These are phyloP conservation scores for Agrochola lychnidis DNA, from an alignment of 2,888 invertebrate genomes.

Conservation along the genomic window DNA sequence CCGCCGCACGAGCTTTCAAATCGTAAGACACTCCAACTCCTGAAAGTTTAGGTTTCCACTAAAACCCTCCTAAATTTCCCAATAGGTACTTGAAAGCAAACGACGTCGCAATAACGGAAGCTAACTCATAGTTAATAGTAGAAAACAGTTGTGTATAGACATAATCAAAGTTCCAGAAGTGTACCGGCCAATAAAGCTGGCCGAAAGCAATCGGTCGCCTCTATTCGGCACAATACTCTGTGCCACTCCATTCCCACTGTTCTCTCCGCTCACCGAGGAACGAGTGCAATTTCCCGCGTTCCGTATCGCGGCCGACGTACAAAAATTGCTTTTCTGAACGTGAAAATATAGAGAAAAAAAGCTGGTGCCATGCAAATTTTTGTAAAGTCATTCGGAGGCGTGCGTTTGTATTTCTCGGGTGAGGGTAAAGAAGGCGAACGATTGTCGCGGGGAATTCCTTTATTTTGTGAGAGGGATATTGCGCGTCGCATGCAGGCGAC, in stretches of 20 bases:
- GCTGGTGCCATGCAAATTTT: slow-evolving; percentile 88
- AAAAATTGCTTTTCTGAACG: slow-evolving; percentile 90
- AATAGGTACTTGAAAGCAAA: slow-evolving; percentile 27
- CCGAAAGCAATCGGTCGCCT: slow-evolving; percentile 84
- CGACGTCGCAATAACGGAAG: slow-evolving; percentile 33
- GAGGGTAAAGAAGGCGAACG: slow-evolving; percentile 88
- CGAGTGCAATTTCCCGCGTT: slow-evolving; percentile 89
- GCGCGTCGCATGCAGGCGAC: slow-evolving; percentile 88
- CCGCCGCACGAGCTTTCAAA: not conserved
- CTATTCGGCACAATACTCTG: slow-evolving; percentile 81
- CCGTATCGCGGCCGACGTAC: slow-evolving; percentile 87
- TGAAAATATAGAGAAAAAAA: slow-evolving; percentile 87
- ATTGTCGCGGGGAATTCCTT: slow-evolving; percentile 89
- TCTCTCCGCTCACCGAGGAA: slow-evolving; percentile 81
- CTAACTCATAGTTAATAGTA: slow-evolving; percentile 51
- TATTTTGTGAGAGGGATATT: slow-evolving; percentile 90
- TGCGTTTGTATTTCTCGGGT: slow-evolving; percentile 90
- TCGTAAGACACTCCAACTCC: not conserved
- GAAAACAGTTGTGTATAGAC: slow-evolving; percentile 61
- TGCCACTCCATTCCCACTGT: slow-evolving; percentile 85
- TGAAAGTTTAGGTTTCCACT: slow-evolving; percentile 11
- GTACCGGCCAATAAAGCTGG: slow-evolving; percentile 81
- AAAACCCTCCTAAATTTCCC: slow-evolving; percentile 14
- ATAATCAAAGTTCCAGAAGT: slow-evolving; percentile 74
- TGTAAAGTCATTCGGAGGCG: slow-evolving; percentile 90